Conservation (phyloP, 1,140 invertebrate species). For the Laupala kohalensis region DNA sequence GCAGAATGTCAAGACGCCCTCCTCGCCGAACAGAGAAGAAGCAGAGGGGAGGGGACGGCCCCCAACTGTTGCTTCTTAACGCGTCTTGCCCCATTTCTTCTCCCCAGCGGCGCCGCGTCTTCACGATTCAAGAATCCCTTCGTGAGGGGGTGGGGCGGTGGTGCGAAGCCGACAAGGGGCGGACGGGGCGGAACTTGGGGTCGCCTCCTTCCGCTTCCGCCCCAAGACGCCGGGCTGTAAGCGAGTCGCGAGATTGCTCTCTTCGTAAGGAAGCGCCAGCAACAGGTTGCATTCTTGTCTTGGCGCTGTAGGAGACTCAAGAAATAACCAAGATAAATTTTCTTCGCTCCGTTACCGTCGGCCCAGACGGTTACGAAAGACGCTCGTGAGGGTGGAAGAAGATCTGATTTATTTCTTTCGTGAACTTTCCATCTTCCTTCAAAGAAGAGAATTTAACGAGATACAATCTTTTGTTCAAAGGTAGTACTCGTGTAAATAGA, state of each 20-base stretch:
- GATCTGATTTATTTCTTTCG: too few species aligned
- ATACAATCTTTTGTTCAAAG: too few species aligned
- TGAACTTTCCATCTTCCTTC: too few species aligned
- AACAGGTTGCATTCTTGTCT: not conserved
- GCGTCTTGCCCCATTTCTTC: not conserved
- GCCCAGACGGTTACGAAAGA: too few species aligned
- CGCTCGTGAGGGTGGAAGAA: too few species aligned
- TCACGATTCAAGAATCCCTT: not conserved
- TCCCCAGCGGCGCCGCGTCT: not conserved
- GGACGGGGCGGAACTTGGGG: too few species aligned
- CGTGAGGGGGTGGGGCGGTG: too few species aligned
- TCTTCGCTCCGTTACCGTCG: not conserved
- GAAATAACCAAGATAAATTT: not conserved
- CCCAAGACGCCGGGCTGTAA: not conserved
- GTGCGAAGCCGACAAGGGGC: too few species aligned
- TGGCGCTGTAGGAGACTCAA: not conserved
- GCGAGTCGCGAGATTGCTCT: not conserved
- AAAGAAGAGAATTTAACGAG: too few species aligned
- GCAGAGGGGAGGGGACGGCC: not conserved
- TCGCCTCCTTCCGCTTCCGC: not conserved
- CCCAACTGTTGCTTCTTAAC: not conserved
- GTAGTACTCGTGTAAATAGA: too few species aligned
- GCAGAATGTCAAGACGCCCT: not conserved
- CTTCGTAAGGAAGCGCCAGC: not conserved
- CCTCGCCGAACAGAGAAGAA: not conserved